phyloP scores from a whole-genome alignment of 2,797 vertebrate genomes.

The Tangara arthus region DNA sequence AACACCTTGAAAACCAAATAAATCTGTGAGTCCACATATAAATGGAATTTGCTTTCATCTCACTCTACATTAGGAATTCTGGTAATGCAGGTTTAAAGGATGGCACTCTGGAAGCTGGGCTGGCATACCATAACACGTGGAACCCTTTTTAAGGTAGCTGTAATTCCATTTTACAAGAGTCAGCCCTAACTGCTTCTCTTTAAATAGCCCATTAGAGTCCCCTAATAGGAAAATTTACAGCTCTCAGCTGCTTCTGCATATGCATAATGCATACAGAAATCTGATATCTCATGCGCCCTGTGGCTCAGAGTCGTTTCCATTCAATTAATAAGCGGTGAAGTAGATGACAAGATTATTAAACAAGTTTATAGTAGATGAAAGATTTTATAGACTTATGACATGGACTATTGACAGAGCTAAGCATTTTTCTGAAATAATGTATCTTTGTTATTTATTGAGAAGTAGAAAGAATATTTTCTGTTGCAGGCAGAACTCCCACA shows the following conservation, averaged over 20 bases:
- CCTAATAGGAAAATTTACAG: background rate
- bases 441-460: background rate
- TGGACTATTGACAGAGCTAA: background rate
- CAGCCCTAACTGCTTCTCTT: background rate
- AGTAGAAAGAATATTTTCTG: background rate
- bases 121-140: background rate
- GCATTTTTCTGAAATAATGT: background rate
- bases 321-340: constrained; percentile 30
- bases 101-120: background rate
- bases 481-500: background rate
- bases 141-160: background rate
- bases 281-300: background rate
- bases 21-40: background rate
- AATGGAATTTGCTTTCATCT: background rate
- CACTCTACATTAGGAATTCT: background rate
- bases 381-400: background rate
- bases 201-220: background rate
- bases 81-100: background rate
- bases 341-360: constrained; percentile 39
- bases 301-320: constrained; percentile 5
- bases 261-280: constrained; percentile 21
- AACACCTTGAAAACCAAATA: background rate
- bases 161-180: background rate
- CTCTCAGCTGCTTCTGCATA: background rate
- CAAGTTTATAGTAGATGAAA: constrained; percentile 3